These are phyloP conservation scores for Drosophila setifemur DNA, from an alignment of 1,140 invertebrate genomes.

Conservation along the genomic window DNA sequence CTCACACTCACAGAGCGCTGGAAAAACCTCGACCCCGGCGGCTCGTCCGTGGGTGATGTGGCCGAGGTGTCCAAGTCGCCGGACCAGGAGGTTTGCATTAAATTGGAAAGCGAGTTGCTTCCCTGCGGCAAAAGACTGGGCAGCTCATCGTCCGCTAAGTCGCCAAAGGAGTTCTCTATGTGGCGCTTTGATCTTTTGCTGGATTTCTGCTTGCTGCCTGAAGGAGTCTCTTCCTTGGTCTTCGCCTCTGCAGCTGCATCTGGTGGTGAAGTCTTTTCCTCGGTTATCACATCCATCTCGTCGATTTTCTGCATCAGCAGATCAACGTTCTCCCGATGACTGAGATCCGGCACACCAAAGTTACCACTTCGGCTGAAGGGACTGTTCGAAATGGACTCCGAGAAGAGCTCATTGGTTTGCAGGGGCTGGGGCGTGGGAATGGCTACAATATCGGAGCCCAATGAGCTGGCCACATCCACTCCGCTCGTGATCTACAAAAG, in stretches of 20 bases:
- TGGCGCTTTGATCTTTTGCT: slow-evolving; percentile 34
- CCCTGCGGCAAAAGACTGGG: slow-evolving; percentile 39
- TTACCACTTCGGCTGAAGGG: slow-evolving; percentile 62
- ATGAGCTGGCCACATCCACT: slow-evolving; percentile 88
- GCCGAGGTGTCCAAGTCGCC: slow-evolving; percentile 36
- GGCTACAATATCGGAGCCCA: slow-evolving; percentile 83
- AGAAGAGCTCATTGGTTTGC: slow-evolving; percentile 73
- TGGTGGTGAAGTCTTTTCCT: slow-evolving; percentile 34
- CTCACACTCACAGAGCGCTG: slow-evolving; percentile 70
- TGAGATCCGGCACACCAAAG: slow-evolving; percentile 54
- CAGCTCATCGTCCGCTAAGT: slow-evolving; percentile 11
- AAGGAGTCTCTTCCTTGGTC: background rate
- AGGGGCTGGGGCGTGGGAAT: slow-evolving; percentile 82
- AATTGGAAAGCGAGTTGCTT: slow-evolving; percentile 70
- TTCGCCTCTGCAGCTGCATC: background rate
- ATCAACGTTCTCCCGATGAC: slow-evolving; percentile 67
- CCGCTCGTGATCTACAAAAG: slow-evolving; percentile 83
- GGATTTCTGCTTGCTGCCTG: slow-evolving; percentile 11
- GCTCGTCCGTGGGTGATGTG: slow-evolving; percentile 34
- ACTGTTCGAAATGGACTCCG: slow-evolving; percentile 79
- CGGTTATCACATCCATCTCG: slow-evolving; percentile 70
- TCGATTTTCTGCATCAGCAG: slow-evolving; percentile 74
- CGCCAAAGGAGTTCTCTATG: slow-evolving; percentile 40
- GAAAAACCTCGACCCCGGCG: slow-evolving; percentile 24
- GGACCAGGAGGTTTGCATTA: slow-evolving; percentile 80